Base-by-base conservation (phyloP, 2,113 vertebrate species). In the Megaleporinus macrocephalus region DNA sequence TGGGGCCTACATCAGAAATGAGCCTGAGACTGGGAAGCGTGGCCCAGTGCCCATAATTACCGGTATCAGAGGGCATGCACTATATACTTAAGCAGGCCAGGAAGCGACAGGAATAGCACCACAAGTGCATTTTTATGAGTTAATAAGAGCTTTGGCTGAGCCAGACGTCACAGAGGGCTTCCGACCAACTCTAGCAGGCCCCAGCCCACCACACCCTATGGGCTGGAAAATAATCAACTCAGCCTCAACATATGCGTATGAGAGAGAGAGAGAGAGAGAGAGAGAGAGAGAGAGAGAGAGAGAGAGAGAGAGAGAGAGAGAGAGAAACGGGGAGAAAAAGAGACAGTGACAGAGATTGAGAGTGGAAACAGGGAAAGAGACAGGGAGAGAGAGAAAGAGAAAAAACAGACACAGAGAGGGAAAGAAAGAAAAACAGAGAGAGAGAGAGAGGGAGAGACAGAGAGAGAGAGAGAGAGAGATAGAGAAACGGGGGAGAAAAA, bases 31-130 rank as follows among this genome's bases (percentile, higher is more conserved):
- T 84, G 82, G 77, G 78, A 65, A 55, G 59, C 73, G 70, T 18
- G 27, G 80, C 73, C 79, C 61, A 57, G 44, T 22, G 70, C 72
- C 86, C 85, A 68, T 94, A 92, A 93, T 93, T 91, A 92, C 69
- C 89, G 85, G 72, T 88, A 90, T 89, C 87, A 86, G 82, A 86
- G 79, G 79, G 78, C 24, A 36, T 27, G 83, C 76, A 91, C 86
- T 86, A 85, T 94, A 88, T 93, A 93, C 88, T 94, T 94, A 91
- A 30, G 73, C 83, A 74, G 78, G 84, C 89, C 86, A 82, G 84
- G 80, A 87, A 63, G 36, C 59, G 84, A 89, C 92, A 89, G 87
- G 87, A 93, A 94, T 94, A 93, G 90, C 80, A 80, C 79, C 83
- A 76, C 83, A 86, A 90, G 83, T 87, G 86, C 76, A 36, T 76